These are phyloP conservation scores for Pandemis heparana DNA, from an alignment of 2,888 invertebrate species.

Conservation along the genomic window DNA sequence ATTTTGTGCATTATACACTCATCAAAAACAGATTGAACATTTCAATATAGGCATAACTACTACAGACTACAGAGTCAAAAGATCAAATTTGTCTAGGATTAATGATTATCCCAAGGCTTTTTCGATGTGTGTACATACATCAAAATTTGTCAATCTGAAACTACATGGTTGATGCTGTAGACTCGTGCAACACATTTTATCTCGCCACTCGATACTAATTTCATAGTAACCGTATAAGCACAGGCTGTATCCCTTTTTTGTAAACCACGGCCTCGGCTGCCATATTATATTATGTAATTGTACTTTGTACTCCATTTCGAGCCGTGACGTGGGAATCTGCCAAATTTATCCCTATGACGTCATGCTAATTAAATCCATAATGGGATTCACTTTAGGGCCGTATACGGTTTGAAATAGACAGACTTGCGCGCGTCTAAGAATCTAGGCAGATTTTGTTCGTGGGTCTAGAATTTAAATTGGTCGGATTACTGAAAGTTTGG, in stretches of 20 bases:
- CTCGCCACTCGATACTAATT: constrained; percentile 52
- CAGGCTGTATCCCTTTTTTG: constrained; percentile 60
- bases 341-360: constrained; percentile 76
- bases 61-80: too few relatives aligned
- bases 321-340: constrained; percentile 69
- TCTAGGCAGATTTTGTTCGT: neutral
- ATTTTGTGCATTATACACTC: too few relatives aligned
- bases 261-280: constrained; percentile 64
- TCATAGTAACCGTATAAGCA: constrained; percentile 62
- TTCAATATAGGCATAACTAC: too few relatives aligned
- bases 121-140: too few relatives aligned
- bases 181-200: constrained; percentile 47
- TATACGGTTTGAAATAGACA: constrained; percentile 33
- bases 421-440: constrained; percentile 1
- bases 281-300: constrained; percentile 71
- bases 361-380: constrained; percentile 52
- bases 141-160: constrained; percentile 8
- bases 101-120: too few relatives aligned
- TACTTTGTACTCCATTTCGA: constrained; percentile 61
- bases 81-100: too few relatives aligned
- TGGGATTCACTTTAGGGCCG: constrained; percentile 43
- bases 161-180: constrained; percentile 20
- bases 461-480: constrained; percentile 15
- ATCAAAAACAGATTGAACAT: too few relatives aligned
- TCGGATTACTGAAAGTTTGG: neutral